Evolutionary conservation across 2,888 invertebrate genomes (phyloP).

Genomic region (Diplazon laetatorius): DNA sequence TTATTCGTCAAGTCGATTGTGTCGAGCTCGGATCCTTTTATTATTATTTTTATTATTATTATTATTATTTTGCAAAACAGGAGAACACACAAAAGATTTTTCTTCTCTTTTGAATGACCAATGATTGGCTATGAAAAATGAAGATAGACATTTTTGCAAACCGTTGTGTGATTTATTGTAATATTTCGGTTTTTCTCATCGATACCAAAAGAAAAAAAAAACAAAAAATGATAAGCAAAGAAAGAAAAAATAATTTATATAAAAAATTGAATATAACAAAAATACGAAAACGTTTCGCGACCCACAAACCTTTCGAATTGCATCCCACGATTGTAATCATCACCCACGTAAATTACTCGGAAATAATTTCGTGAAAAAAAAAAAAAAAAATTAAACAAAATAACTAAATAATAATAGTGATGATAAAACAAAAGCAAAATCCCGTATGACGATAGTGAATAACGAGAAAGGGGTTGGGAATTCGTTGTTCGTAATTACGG

Average conservation of each 20-base stretch:
- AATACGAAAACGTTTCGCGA: no score
- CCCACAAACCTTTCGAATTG: neutral
- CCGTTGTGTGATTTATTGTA: no score
- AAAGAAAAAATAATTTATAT: no score
- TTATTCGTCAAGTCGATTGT: conserved; percentile 19
- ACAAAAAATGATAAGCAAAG: no score
- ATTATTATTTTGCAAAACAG: no score
- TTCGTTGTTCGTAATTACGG: conserved; percentile 27
- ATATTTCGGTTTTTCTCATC: no score
- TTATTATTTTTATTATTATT: no score
- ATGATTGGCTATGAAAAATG: conserved; percentile 6
- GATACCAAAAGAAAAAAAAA: no score
- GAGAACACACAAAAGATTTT: no score
- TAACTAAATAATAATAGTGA: neutral
- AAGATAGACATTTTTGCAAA: no score
- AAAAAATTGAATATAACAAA: no score
- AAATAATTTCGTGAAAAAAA: neutral
- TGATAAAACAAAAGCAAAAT: conserved; percentile 4
- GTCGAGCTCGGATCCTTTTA: conserved; percentile 18
- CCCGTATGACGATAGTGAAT: neutral
- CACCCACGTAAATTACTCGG: neutral
- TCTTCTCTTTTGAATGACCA: conserved; percentile 31
- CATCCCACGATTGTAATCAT: neutral
- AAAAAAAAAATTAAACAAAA: no score
- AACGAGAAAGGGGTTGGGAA: conserved; percentile 1